Conservation (phyloP, 2,888 invertebrate species). For the Mimumesa dahlbomi region DNA sequence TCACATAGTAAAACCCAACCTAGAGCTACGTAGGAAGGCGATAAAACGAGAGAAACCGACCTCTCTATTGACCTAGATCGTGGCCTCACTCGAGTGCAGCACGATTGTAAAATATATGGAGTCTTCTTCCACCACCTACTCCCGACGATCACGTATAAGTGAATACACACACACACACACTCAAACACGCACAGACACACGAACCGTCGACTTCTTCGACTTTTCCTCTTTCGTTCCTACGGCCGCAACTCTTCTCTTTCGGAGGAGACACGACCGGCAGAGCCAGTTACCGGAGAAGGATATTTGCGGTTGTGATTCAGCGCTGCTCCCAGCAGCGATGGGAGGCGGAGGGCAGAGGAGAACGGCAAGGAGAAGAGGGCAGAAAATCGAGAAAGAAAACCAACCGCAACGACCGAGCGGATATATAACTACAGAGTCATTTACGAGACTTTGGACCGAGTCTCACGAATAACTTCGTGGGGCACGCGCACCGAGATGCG, state of each 20-base stretch:
- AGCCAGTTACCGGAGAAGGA: slow-evolving; percentile 64
- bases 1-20: slow-evolving; percentile 8
- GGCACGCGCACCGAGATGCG: background rate
- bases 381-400: slow-evolving; percentile 58
- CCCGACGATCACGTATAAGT: too few relatives aligned
- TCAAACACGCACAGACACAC: background rate
- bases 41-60: slow-evolving; percentile 52
- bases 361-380: slow-evolving; percentile 8
- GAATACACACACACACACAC: background rate
- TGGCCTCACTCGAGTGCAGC: slow-evolving; percentile 51
- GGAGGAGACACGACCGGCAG: slow-evolving; percentile 35
- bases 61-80: slow-evolving; percentile 74
- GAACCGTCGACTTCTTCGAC: background rate
- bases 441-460: slow-evolving; percentile 12
- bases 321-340: slow-evolving; percentile 37
- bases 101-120: slow-evolving; percentile 43
- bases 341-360: slow-evolving; percentile 6
- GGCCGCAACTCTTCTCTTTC: slow-evolving; percentile 21
- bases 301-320: slow-evolving; percentile 75
- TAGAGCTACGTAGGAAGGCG: slow-evolving; percentile 26
- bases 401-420: slow-evolving; percentile 58
- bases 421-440: slow-evolving; percentile 38
- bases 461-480: slow-evolving; percentile 3
- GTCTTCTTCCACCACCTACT: slow-evolving; percentile 16
- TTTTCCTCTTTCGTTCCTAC: slow-evolving; percentile 14